Conservation (phyloP, 2,797 vertebrate genomes). For the Poecilia wingei region DNA sequence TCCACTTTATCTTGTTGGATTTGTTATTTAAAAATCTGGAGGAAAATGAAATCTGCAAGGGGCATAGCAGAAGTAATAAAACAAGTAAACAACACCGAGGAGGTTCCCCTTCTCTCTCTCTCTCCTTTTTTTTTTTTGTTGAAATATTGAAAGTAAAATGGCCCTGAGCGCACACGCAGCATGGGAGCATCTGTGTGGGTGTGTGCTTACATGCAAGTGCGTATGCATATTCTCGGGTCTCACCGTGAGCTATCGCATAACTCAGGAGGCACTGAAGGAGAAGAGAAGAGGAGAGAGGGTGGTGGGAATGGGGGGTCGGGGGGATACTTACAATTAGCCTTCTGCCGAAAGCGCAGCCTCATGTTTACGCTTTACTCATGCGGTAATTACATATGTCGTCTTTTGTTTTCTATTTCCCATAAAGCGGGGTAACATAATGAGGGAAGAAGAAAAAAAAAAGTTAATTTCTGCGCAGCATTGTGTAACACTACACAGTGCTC, state of each 20-base stretch:
- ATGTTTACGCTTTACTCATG: constrained; percentile 78
- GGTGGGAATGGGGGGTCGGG: not conserved
- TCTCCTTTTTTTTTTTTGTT: not conserved
- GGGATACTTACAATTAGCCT: constrained; percentile 75
- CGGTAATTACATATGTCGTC: constrained; percentile 80
- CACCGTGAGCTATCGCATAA: constrained; percentile 67
- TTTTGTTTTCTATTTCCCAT: constrained; percentile 77
- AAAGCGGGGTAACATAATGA: constrained; percentile 71
- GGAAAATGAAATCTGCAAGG: not conserved
- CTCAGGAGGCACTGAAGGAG: constrained; percentile 62
- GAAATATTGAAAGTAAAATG: constrained; percentile 48
- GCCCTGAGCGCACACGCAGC: constrained; percentile 20
- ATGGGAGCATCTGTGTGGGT: constrained; percentile 49
- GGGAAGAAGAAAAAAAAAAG: constrained; percentile 43
- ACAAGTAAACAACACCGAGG: constrained; percentile 24
- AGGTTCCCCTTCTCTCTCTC: not conserved
- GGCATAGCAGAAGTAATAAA: constrained; percentile 45
- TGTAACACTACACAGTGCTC: constrained; percentile 54
- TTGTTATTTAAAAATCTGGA: not conserved
- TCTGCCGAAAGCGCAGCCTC: constrained; percentile 69
- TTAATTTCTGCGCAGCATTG: constrained; percentile 39
- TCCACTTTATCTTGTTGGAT: not conserved
- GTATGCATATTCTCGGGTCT: constrained; percentile 60
- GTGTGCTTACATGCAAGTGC: constrained; percentile 46
- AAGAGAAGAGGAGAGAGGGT: constrained; percentile 23